Evolutionary conservation across 2,888 invertebrate species (phyloP), one percentile per base, ranked within the genome.

Genomic region (Byasa hedistus): DNA sequence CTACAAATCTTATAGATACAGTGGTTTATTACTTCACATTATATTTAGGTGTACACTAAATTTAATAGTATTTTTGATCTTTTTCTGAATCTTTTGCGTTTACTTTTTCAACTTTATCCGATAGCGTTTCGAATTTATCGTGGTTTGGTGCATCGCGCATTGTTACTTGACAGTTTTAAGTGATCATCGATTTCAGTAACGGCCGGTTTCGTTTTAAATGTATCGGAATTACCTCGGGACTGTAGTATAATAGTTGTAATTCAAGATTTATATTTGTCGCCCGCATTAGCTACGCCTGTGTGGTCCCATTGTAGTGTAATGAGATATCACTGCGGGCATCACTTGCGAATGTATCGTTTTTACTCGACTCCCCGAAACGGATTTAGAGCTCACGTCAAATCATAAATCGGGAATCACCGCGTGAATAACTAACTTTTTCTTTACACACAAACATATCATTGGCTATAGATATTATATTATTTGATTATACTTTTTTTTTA

Each of bases 241-340:
- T 71, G 72, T 32, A 32, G 32, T 73, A 72, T 70, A 71, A 57
- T 56, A 56, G 65, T 64, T 70, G 71, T 75, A 74, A 74, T 68
- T 76, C 72, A 72, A 71, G 72, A 76, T 76, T 75, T 74, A 74
- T 73, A 74, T 75, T 74, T 72, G 71, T 71, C 69, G 67, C 57
- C 24, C 64, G 72, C 72, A 73, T 78, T 77, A 77, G 72, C 71
- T 66, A 69, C 72, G 69, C 75, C 77, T 76, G 76, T 75, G 72
- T 71, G 76, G 74, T 71, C 70, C 69, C 72, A 78, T 79, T 79
- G 79, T 79, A 69, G 62, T 73, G 66, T 71, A 73, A 72, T 78
- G 76, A 80, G 71, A 76, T 81, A 81, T 72, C 75, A 69, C 63
- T 69, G 58, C 64, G 55, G 59, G 64, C 65, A 73, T 75, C 72